Evolutionary conservation across 2,888 invertebrate genomes (phyloP).

Genomic region (Cancer borealis): DNA sequence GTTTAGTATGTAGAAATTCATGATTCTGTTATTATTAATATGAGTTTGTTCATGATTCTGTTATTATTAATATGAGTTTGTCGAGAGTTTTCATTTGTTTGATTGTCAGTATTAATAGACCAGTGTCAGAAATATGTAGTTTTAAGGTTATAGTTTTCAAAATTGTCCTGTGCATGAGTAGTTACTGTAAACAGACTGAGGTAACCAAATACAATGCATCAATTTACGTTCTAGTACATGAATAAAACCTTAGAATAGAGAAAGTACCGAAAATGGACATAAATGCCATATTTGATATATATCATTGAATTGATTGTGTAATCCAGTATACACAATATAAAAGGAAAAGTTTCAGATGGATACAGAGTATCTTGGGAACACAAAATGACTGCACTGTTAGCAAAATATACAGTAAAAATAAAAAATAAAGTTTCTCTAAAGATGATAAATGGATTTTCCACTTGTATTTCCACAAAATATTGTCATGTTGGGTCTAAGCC

Average conservation of each 20-base stretch:
- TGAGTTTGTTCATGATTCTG: not conserved
- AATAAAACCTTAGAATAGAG: constrained; percentile 4
- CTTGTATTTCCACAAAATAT: not conserved
- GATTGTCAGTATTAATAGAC: no score
- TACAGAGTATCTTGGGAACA: constrained; percentile 2
- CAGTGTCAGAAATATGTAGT: not conserved
- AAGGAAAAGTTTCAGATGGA: not conserved
- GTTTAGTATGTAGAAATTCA: not conserved
- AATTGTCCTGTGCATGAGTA: not conserved
- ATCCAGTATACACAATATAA: not conserved
- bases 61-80: not conserved
- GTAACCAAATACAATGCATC: not conserved
- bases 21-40: not conserved
- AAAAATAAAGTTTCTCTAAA: not conserved
- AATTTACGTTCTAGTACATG: not conserved
- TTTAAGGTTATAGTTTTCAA: not conserved
- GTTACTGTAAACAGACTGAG: not conserved
- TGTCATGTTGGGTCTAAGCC: not conserved
- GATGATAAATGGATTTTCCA: constrained; percentile 26
- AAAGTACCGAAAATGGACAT: not conserved
- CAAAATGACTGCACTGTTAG: not conserved
- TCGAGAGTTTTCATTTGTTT: no score
- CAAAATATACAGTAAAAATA: not conserved
- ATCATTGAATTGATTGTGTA: not conserved
- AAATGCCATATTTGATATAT: not conserved